Base-by-base conservation (phyloP, 2,797 vertebrate species). In the Sparus aurata region DNA sequence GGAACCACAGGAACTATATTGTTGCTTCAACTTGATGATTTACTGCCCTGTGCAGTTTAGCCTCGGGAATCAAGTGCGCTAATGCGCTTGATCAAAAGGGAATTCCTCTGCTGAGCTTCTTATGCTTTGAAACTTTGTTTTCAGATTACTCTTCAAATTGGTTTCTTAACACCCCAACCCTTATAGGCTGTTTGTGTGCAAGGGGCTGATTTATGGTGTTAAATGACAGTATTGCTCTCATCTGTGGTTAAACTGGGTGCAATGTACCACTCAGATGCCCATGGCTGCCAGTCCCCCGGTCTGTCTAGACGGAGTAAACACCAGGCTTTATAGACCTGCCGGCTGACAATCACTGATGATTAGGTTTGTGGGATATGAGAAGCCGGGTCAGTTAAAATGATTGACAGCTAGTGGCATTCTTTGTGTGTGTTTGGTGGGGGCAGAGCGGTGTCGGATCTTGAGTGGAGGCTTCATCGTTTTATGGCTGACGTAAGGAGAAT, bases 301-400 rank as follows among this genome's bases (percentile, higher is more conserved):
- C 82, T 87, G 92, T 95, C 94, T 94, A 95, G 94, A 94, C 91
- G 43, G 53, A 72, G 80, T 92, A 94, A 93, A 94, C 84, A 87
- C 82, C 63, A 73, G 80, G 81, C 84, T 92, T 88, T 90, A 85
- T 84, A 87, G 89, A 83, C 54, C 82, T 86, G 80, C 79, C 72
- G 80, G 90, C 79, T 93, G 91, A 91, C 77, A 83, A 77, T 85
- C 82, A 87, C 75, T 79, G 62, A 86, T 85, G 77, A 88, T 82
- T 89, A 70, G 54, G 65, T 85, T 91, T 87, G 64, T 82, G 80
- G 66, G 72, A 81, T 82, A 59, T 69, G 66, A 79, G 60, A 82
- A 80, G 77, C 73, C 7, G 27, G 73, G 67, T 85, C 81, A 83
- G 71, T 87, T 72, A 83, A 84, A 80, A 65, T 91, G 86, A 90